A percentile compares a stretch with the other conserved stretches of the same genome.
Evolutionary conservation across 2,888 invertebrate genomes (phyloP).

Genomic region (Agrilus mali): DNA sequence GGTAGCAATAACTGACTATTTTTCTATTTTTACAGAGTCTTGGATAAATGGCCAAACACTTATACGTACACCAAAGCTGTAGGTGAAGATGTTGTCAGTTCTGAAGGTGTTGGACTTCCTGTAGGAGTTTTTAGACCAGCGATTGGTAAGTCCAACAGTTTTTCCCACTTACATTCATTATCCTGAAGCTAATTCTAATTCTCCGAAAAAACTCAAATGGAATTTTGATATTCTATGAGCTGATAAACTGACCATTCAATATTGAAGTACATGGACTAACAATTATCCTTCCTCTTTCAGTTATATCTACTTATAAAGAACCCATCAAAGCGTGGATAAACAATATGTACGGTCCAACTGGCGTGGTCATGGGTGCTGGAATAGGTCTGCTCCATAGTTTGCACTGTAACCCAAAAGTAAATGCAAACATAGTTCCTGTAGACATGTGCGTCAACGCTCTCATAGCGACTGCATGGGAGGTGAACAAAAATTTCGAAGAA

Average conservation of each 20-base stretch:
- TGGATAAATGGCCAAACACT: slow-evolving; percentile 72
- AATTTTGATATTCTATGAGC: too few relatives aligned
- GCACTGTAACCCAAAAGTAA: slow-evolving; percentile 52
- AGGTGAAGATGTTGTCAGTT: slow-evolving; percentile 63
- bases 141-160: slow-evolving; percentile 46
- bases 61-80: slow-evolving; percentile 87
- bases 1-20: not conserved
- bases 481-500: slow-evolving; percentile 25
- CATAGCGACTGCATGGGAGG: slow-evolving; percentile 64
- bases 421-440: slow-evolving; percentile 65
- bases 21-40: slow-evolving; percentile 37
- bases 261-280: not conserved
- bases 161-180: too few relatives aligned
- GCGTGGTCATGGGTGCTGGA: slow-evolving; percentile 57
- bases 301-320: slow-evolving; percentile 56
- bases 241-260: not conserved
- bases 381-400: slow-evolving; percentile 64
- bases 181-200: too few relatives aligned
- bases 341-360: slow-evolving; percentile 83
- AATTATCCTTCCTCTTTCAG: slow-evolving; percentile 26
- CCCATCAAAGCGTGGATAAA: slow-evolving; percentile 80
- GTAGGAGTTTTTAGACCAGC: slow-evolving; percentile 75
- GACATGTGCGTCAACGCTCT: slow-evolving; percentile 76
- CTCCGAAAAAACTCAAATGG: too few relatives aligned
- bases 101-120: slow-evolving; percentile 57